Percentiles rank a stretch among this genome's conserved stretches.
phyloP scores from a whole-genome alignment of 2,888 invertebrate species.

The Melanophora roralis region DNA sequence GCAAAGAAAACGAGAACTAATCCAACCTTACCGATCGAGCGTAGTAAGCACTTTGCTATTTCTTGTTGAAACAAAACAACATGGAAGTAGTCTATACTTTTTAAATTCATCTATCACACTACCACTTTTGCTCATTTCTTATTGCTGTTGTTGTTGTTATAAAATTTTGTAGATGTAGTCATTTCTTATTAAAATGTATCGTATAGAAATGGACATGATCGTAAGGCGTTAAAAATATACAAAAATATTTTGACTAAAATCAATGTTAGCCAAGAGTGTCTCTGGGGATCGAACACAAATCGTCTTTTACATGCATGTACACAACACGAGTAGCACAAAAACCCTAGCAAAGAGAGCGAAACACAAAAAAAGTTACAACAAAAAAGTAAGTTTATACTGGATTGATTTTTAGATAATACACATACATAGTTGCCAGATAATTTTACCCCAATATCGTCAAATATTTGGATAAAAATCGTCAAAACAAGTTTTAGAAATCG shows the following conservation, averaged over 20 bases:
- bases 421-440: too few relatives aligned
- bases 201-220: slow-evolving; percentile 50
- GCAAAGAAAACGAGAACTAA: slow-evolving; percentile 9
- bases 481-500: too few relatives aligned
- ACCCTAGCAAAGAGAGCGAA: too few relatives aligned
- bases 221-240: slow-evolving; percentile 35
- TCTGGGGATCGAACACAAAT: too few relatives aligned
- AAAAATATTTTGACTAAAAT: slow-evolving; percentile 23
- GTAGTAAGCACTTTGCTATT: slow-evolving; percentile 66
- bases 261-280: too few relatives aligned
- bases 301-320: too few relatives aligned
- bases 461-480: too few relatives aligned
- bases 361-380: too few relatives aligned
- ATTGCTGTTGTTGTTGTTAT: slow-evolving; percentile 3
- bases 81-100: slow-evolving; percentile 54
- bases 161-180: slow-evolving; percentile 7
- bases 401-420: too few relatives aligned
- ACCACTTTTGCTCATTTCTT: slow-evolving; percentile 26
- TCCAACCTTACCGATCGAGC: slow-evolving; percentile 66
- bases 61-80: slow-evolving; percentile 58
- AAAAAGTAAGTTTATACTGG: too few relatives aligned
- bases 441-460: too few relatives aligned
- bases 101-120: slow-evolving; percentile 27
- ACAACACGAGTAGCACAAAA: too few relatives aligned
- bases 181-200: slow-evolving; percentile 22